phyloP scores from a whole-genome alignment of 1,140 invertebrate species.

The Aphaenogaster floridana region DNA sequence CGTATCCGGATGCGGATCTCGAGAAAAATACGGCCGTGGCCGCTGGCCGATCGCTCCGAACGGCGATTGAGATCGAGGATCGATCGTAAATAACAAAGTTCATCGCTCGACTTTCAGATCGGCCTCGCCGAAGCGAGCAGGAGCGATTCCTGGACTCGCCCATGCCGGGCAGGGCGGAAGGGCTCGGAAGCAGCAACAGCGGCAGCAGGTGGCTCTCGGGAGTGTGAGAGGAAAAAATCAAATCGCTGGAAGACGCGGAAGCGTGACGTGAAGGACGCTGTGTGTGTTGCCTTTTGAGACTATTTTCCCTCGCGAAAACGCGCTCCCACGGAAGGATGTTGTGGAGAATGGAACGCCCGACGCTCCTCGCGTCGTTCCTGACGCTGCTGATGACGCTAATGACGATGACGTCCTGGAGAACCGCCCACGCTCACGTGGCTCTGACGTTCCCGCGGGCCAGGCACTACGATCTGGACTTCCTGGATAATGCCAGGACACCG shows the following conservation, averaged over 20 bases:
- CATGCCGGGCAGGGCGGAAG: constrained; percentile 67
- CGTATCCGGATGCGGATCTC: constrained; percentile 1
- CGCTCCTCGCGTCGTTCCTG: constrained; percentile 36
- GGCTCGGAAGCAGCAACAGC: constrained; percentile 16
- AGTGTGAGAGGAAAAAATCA: constrained; percentile 52
- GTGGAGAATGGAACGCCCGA: constrained; percentile 65
- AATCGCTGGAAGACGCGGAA: constrained; percentile 38
- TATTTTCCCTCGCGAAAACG: constrained; percentile 24
- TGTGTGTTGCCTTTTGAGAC: not conserved
- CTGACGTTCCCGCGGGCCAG: constrained; percentile 95
- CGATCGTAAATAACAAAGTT: constrained; percentile 58
- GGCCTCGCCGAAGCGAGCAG: constrained; percentile 52
- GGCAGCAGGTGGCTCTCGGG: constrained; percentile 62
- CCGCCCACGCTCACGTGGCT: constrained; percentile 90
- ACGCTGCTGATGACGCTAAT: constrained; percentile 75
- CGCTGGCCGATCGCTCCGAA: not conserved
- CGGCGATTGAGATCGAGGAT: constrained; percentile 36
- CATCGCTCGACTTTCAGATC: constrained; percentile 63
- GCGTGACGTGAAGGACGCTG: constrained; percentile 22
- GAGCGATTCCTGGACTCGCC: constrained; percentile 56
- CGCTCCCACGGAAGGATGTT: constrained; percentile 61
- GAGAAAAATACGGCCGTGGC: not conserved
- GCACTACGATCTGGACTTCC: constrained; percentile 96
- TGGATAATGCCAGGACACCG: constrained; percentile 96
- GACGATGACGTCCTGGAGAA: constrained; percentile 71